Evolutionary conservation across 2,888 invertebrate species (phyloP).

Genomic region (Odontocolon sp.): DNA sequence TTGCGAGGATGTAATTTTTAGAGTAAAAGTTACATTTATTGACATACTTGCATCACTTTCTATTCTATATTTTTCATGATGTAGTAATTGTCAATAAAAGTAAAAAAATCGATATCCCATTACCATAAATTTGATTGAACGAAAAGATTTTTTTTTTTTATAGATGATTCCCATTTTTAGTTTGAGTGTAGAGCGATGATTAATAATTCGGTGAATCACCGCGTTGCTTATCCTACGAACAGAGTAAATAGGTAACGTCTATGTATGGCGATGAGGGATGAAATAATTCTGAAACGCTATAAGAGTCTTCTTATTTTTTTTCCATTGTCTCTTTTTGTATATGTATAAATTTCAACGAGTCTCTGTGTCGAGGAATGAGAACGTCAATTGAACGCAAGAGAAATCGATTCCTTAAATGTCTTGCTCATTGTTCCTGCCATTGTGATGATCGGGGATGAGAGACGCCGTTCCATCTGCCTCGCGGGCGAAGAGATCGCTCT

Average conservation of each 20-base stretch:
- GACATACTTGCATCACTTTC: neutral
- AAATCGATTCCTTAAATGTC: slow-evolving; percentile 40
- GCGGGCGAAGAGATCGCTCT: neutral
- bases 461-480: neutral
- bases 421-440: slow-evolving; percentile 10
- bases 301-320: slow-evolving; percentile 4
- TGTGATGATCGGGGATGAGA: slow-evolving; percentile 3
- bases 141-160: too few species aligned
- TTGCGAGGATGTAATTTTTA: too few species aligned
- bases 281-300: slow-evolving; percentile 2
- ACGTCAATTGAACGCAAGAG: slow-evolving; percentile 13
- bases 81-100: too few species aligned
- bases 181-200: too few species aligned
- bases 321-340: slow-evolving; percentile 25
- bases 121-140: too few species aligned
- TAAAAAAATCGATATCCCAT: too few species aligned
- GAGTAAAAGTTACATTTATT: slow-evolving; percentile 37
- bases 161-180: too few species aligned
- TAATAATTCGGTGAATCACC: too few species aligned
- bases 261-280: neutral
- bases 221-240: neutral
- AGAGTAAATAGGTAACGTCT: neutral
- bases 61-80: too few species aligned
- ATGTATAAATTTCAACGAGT: slow-evolving; percentile 47
- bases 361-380: slow-evolving; percentile 48